phyloP scores from a whole-genome alignment of 2,797 vertebrate species.

The Calcarius lapponicus region DNA sequence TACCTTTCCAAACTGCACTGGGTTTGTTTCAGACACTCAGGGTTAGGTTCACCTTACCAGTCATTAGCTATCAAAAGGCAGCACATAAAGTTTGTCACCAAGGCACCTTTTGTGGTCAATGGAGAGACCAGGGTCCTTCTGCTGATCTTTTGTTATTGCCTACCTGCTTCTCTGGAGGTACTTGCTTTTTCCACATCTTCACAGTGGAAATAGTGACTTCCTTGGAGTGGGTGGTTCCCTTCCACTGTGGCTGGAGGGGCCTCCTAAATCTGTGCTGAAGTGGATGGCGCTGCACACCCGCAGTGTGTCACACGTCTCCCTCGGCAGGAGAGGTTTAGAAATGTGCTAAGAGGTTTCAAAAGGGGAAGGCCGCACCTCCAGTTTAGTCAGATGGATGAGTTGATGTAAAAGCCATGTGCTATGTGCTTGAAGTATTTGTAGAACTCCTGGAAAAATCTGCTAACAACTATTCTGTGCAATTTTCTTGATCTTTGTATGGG shows the following conservation, averaged over 20 bases:
- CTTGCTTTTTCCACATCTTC: neutral
- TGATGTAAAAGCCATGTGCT: conserved; percentile 24
- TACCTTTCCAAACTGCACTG: neutral
- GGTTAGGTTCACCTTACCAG: neutral
- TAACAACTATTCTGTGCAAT: neutral
- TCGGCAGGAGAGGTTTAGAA: conserved; percentile 5
- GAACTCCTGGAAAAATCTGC: rapidly evolving
- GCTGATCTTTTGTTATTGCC: neutral
- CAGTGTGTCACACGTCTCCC: neutral
- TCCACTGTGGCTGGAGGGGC: rapidly evolving
- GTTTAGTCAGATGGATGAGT: neutral
- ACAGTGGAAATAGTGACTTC: neutral
- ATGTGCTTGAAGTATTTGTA: conserved; percentile 22
- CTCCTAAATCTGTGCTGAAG: rapidly evolving
- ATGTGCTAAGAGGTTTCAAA: conserved; percentile 8
- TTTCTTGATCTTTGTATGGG: neutral
- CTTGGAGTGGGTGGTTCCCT: neutral
- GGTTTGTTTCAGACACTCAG: neutral
- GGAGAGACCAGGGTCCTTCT: neutral
- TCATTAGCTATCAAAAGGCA: neutral
- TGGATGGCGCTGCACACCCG: rapidly evolving
- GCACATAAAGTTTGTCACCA: neutral
- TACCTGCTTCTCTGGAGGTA: neutral
- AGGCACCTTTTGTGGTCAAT: neutral
- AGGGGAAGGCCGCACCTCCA: neutral